Percentiles rank a stretch among this genome's conserved stretches.
These are phyloP conservation scores for Caerostris extrusa DNA, from an alignment of 1,140 invertebrate species.

Conservation along the genomic window DNA sequence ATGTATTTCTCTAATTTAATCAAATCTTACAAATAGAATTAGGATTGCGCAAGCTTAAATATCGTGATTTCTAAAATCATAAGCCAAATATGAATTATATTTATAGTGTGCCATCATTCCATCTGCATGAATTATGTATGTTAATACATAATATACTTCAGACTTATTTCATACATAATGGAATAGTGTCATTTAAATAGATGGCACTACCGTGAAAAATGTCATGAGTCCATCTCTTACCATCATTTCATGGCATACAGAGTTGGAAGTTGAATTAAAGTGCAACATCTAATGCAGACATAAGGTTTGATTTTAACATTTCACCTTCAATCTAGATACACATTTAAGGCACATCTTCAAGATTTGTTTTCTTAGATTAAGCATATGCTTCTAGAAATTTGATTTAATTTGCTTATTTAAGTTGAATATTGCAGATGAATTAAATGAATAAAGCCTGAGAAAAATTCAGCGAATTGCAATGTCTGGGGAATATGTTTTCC, in stretches of 20 bases:
- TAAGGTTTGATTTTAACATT: no score
- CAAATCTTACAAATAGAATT: neutral
- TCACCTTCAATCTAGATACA: no score
- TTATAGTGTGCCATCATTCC: neutral
- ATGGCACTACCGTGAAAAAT: neutral
- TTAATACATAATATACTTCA: neutral
- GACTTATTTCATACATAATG: neutral
- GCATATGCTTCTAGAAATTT: no score
- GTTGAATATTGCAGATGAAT: no score
- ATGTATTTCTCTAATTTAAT: no score
- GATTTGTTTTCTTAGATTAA: no score
- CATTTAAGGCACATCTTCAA: no score
- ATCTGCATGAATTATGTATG: neutral
- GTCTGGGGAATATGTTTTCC: no score
- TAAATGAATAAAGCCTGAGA: no score
- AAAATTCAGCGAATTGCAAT: no score
- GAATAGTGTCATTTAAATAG: conserved; percentile 4
- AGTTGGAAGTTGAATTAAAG: neutral
- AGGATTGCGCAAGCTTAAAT: neutral
- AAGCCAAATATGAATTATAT: neutral
- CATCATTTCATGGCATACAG: neutral
- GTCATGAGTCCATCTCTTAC: neutral
- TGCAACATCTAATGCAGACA: neutral
- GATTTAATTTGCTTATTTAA: no score
- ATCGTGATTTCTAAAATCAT: neutral